Percentiles rank a stretch among this genome's conserved stretches.
Conservation (phyloP, 2,113 vertebrate species). For the Jacana jacana region DNA sequence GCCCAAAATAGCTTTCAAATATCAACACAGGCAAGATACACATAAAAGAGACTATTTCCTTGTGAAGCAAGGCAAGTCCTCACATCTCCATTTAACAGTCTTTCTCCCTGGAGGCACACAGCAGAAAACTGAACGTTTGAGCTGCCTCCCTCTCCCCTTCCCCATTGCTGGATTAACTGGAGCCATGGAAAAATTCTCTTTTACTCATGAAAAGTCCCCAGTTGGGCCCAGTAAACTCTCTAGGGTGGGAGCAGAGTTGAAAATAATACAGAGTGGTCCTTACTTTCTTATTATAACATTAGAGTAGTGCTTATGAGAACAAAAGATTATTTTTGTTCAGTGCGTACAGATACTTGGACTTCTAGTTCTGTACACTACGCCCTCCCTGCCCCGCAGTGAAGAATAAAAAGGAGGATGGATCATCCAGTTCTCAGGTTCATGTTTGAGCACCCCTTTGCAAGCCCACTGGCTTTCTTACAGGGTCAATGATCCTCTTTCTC, state of each 20-base stretch:
- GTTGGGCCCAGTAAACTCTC: neutral
- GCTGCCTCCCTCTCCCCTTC: neutral
- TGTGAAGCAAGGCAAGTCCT: conserved; percentile 48
- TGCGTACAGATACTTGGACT: neutral
- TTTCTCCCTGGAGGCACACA: conserved; percentile 22
- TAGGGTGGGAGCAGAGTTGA: neutral
- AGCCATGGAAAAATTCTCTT: neutral
- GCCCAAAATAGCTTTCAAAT: conserved; percentile 67
- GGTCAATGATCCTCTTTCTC: neutral
- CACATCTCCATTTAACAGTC: conserved; percentile 51
- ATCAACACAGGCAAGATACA: conserved; percentile 58
- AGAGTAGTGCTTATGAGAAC: neutral
- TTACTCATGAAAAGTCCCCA: neutral
- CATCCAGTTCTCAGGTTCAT: neutral
- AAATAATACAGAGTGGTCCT: neutral
- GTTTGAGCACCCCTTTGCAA: neutral
- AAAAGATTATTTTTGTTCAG: neutral
- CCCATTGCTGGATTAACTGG: neutral
- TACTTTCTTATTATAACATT: neutral
- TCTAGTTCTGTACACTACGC: neutral
- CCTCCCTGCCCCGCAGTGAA: neutral
- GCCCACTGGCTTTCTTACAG: neutral
- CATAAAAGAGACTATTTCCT: conserved; percentile 54
- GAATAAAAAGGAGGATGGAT: neutral
- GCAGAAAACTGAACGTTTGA: neutral